phyloP scores from a whole-genome alignment of 2,113 vertebrate genomes.

The Herpailurus yagouaroundi region DNA sequence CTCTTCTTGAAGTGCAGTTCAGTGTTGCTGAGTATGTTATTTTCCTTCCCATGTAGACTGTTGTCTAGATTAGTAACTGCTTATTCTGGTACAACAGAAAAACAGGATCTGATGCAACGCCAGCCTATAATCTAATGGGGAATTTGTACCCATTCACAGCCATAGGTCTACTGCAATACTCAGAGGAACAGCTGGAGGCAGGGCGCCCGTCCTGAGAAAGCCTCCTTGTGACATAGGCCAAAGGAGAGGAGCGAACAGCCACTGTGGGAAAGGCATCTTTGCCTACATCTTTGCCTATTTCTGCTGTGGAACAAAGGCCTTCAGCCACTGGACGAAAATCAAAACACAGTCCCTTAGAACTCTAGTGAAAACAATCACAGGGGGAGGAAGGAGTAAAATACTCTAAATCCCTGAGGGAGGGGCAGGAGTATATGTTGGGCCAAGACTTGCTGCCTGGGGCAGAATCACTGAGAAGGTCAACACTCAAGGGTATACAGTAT shows the following conservation, averaged over 20 bases:
- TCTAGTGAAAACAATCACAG: neutral
- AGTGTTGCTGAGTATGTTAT: too few relatives aligned
- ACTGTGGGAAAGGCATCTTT: neutral
- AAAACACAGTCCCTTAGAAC: neutral
- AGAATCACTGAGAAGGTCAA: neutral
- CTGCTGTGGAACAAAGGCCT: neutral
- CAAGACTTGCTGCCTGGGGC: neutral
- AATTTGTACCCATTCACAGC: neutral
- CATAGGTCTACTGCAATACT: neutral
- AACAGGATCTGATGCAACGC: neutral
- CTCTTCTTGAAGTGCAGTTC: neutral
- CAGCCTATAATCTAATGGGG: neutral
- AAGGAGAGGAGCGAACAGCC: too few relatives aligned
- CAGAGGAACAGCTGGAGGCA: rapidly evolving
- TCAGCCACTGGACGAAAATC: neutral
- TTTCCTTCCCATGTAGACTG: too few relatives aligned
- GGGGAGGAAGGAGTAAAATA: neutral
- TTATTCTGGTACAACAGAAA: neutral
- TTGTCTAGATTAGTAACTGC: neutral
- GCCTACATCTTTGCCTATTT: too few relatives aligned
- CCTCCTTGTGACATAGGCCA: neutral
- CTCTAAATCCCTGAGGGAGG: neutral
- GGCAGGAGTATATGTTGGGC: neutral
- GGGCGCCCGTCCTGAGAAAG: neutral
- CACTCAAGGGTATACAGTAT: neutral